Evolutionary conservation across 2,888 invertebrate genomes (phyloP).

Genomic region (Neoitamus cyanurus): DNA sequence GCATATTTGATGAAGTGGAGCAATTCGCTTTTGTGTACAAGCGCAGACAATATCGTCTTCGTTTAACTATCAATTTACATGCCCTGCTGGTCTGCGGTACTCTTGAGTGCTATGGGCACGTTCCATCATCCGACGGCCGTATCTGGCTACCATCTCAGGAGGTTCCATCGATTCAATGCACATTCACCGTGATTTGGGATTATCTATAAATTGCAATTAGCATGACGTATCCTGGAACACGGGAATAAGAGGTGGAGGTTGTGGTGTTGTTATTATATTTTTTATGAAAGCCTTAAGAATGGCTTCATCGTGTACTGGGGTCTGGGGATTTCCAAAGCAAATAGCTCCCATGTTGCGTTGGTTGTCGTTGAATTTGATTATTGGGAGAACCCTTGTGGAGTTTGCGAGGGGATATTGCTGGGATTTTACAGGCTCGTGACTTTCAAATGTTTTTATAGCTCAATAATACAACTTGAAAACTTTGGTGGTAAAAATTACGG

Average conservation of each 20-base stretch:
- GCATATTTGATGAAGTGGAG: slow-evolving; percentile 13
- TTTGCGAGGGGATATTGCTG: no score
- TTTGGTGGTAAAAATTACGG: no score
- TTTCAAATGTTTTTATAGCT: no score
- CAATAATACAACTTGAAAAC: no score
- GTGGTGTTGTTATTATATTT: neutral
- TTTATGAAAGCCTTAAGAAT: neutral
- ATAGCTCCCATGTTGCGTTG: neutral
- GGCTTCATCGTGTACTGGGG: neutral
- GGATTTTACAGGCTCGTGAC: no score
- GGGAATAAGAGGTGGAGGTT: neutral
- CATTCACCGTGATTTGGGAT: neutral
- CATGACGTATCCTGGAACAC: neutral
- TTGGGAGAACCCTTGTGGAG: no score
- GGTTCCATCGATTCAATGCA: neutral
- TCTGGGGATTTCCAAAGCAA: neutral
- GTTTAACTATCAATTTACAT: neutral
- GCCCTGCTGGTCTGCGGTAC: neutral
- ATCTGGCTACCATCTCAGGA: neutral
- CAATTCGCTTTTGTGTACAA: slow-evolving; percentile 1
- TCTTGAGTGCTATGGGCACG: neutral
- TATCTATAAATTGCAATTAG: neutral
- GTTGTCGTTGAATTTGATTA: neutral
- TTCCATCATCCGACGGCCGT: neutral
- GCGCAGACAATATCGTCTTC: neutral